A percentile compares a stretch with the other conserved stretches of the same genome.
Conservation (phyloP, 2,888 invertebrate genomes). For the Agrotis puta region DNA sequence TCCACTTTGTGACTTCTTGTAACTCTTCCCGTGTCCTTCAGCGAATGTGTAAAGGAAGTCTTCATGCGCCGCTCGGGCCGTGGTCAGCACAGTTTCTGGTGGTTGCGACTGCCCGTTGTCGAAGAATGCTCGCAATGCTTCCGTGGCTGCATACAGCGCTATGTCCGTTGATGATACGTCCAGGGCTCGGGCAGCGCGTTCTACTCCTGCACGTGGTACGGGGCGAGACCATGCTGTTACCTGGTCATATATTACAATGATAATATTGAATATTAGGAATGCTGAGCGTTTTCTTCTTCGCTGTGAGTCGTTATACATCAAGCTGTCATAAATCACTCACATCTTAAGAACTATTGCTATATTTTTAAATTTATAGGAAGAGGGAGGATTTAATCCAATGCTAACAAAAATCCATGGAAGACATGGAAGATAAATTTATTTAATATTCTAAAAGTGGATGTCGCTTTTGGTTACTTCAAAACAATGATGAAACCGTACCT, state of each 20-base stretch:
- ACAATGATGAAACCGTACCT: slow-evolving; percentile 75
- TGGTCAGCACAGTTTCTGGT: slow-evolving; percentile 92
- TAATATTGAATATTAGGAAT: too few species aligned
- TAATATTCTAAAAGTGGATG: background rate
- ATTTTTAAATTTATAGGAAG: too few species aligned
- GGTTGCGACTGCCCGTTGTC: slow-evolving; percentile 86
- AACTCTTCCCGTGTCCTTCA: slow-evolving; percentile 84
- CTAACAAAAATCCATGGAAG: too few species aligned
- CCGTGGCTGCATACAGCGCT: slow-evolving; percentile 92
- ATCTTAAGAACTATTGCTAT: too few species aligned
- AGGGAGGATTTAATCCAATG: too few species aligned
- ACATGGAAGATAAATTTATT: too few species aligned
- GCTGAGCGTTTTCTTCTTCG: too few species aligned
- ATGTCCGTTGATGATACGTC: slow-evolving; percentile 92
- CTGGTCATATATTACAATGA: slow-evolving; percentile 61
- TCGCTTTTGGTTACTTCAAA: background rate
- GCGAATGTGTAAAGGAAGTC: slow-evolving; percentile 89
- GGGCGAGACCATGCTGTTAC: slow-evolving; percentile 94
- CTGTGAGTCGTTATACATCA: too few species aligned
- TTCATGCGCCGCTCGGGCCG: slow-evolving; percentile 92
- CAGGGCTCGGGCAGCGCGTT: slow-evolving; percentile 90
- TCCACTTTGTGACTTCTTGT: slow-evolving; percentile 90
- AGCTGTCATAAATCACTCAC: too few species aligned
- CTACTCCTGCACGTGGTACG: slow-evolving; percentile 90
- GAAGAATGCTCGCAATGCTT: slow-evolving; percentile 92